Conservation (phyloP, 2,113 vertebrate species). For the Rana temporaria region DNA sequence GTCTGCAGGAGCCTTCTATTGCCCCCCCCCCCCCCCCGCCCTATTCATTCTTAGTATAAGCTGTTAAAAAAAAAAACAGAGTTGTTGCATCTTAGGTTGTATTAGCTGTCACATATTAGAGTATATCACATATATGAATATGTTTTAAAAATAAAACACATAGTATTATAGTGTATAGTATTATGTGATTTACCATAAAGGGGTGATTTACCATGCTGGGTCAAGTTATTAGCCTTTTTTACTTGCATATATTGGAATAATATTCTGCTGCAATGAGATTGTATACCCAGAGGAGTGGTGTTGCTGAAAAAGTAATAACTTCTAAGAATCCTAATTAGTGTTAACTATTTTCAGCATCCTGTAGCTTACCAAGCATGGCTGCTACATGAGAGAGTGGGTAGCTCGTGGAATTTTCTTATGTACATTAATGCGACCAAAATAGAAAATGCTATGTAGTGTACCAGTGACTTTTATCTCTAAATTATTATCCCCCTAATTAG, state of each 20-base stretch:
- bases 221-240: neutral
- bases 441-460: neutral
- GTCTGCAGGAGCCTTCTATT: too few relatives aligned
- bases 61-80: too few relatives aligned
- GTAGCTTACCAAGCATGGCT: neutral
- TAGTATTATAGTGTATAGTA: neutral
- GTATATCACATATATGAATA: neutral
- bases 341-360: neutral
- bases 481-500: slow-evolving; percentile 1
- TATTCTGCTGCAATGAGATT: neutral
- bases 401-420: neutral
- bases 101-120: too few relatives aligned
- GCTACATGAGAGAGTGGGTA: neutral
- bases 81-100: too few relatives aligned
- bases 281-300: neutral
- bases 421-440: neutral
- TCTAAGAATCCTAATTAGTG: neutral
- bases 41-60: too few relatives aligned
- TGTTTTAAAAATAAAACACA: neutral
- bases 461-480: slow-evolving; percentile 14
- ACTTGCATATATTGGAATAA: neutral
- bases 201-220: neutral
- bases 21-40: too few relatives aligned
- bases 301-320: neutral
- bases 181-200: neutral